Conservation (phyloP, 2,113 vertebrate species). For the Lycaon pictus region DNA sequence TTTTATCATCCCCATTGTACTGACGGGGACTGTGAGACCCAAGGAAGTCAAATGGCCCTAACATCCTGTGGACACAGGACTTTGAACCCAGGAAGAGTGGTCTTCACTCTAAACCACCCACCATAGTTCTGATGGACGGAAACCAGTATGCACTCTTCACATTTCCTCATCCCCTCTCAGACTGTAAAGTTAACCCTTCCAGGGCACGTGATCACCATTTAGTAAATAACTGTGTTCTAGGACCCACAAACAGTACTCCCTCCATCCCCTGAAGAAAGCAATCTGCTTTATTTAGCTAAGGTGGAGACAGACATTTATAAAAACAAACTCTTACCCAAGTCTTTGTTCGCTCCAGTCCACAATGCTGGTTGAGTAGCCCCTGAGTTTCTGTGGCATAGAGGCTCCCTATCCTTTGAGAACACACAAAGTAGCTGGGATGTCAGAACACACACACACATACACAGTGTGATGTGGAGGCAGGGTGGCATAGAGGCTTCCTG, state of each 20-base stretch:
- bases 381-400: background rate
- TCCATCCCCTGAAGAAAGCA: background rate
- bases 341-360: background rate
- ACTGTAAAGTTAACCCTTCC: background rate
- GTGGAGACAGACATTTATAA: background rate
- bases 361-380: background rate
- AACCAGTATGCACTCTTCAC: background rate
- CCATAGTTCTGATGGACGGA: background rate
- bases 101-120: background rate
- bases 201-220: background rate
- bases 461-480: background rate
- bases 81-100: constrained; percentile 6
- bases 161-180: background rate
- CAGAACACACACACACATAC: background rate
- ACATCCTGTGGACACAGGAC: background rate
- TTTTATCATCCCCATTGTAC: constrained; percentile 2
- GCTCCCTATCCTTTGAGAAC: background rate
- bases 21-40: background rate
- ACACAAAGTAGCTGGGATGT: background rate
- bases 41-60: background rate
- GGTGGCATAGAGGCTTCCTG: background rate
- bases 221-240: constrained; percentile 35
- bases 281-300: constrained; percentile 55
- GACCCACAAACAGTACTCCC: background rate
- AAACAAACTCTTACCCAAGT: background rate